These are phyloP conservation scores for Rhamphomyia laevipes DNA, from an alignment of 2,888 invertebrate species.

Conservation along the genomic window DNA sequence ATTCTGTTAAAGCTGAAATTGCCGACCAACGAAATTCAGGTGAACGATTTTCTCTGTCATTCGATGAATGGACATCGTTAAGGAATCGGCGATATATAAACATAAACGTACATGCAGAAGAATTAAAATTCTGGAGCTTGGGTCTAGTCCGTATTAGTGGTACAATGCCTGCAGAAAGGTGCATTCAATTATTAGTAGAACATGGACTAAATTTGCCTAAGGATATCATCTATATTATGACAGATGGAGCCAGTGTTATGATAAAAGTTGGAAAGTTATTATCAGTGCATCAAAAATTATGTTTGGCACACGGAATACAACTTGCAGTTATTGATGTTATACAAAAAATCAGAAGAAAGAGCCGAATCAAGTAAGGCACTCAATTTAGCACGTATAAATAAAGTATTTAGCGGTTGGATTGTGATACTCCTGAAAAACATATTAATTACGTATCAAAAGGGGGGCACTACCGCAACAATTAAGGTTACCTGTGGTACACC, in stretches of 20 bases:
- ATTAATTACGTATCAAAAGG: too few species aligned
- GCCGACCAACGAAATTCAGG: neutral
- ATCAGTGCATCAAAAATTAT: slow-evolving; percentile 15
- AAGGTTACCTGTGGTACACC: too few species aligned
- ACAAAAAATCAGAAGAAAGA: slow-evolving; percentile 12
- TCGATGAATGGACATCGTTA: slow-evolving; percentile 12
- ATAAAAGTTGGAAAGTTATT: slow-evolving; percentile 15
- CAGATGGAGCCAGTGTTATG: slow-evolving; percentile 11
- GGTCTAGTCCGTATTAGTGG: slow-evolving; percentile 13
- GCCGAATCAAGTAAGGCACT: too few species aligned
- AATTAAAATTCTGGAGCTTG: slow-evolving; percentile 13
- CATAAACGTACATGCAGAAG: slow-evolving; percentile 1
- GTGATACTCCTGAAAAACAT: too few species aligned
- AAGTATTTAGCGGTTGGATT: too few species aligned
- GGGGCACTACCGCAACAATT: too few species aligned
- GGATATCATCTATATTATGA: neutral
- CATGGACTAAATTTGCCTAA: slow-evolving; percentile 9
- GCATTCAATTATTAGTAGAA: slow-evolving; percentile 10
- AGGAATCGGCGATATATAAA: slow-evolving; percentile 2
- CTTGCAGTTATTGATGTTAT: slow-evolving; percentile 16
- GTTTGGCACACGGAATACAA: slow-evolving; percentile 18
- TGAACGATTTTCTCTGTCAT: slow-evolving; percentile 7
- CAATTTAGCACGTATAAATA: too few species aligned
- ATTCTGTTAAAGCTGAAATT: too few species aligned
- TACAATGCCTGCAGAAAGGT: slow-evolving; percentile 1